Evolutionary conservation across 2,797 vertebrate genomes (phyloP).

Genomic region (Rhinophrynus dorsalis): DNA sequence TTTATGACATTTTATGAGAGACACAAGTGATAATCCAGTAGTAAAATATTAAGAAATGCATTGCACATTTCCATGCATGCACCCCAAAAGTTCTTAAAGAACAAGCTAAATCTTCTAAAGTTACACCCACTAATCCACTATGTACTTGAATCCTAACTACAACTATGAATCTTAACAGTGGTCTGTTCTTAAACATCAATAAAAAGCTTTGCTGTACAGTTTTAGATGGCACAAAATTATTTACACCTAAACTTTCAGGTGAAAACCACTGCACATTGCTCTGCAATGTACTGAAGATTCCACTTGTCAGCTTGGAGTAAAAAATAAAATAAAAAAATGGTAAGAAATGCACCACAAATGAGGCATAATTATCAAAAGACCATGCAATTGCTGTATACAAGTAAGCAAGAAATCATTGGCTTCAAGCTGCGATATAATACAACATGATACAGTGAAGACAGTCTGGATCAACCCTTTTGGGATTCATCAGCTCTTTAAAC

Average conservation of each 20-base stretch:
- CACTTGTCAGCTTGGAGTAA: slow-evolving; percentile 3
- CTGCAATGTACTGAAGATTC: slow-evolving; percentile 3
- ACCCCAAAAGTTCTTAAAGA: slow-evolving; percentile 74
- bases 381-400: slow-evolving; percentile 71
- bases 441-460: slow-evolving; percentile 67
- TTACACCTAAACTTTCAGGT: background rate
- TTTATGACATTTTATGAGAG: slow-evolving; percentile 65
- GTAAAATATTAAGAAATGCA: slow-evolving; percentile 67
- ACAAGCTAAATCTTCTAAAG: slow-evolving; percentile 74
- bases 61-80: slow-evolving; percentile 77
- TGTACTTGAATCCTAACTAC: slow-evolving; percentile 73
- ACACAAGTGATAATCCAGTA: slow-evolving; percentile 57
- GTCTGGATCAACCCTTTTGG: slow-evolving; percentile 61
- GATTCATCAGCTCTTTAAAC: slow-evolving; percentile 55
- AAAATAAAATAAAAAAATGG: slow-evolving; percentile 52
- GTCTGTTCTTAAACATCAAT: slow-evolving; percentile 66
- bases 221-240: slow-evolving; percentile 73
- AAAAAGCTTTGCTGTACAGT: slow-evolving; percentile 77
- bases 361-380: slow-evolving; percentile 68
- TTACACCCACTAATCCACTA: slow-evolving; percentile 76
- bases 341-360: slow-evolving; percentile 64
- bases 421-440: slow-evolving; percentile 78
- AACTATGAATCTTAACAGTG: slow-evolving; percentile 67
- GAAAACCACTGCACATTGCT: slow-evolving; percentile 26
- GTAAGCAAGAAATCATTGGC: slow-evolving; percentile 71